Conservation (phyloP, 2,888 invertebrate genomes). For the Lysandra coridon region DNA sequence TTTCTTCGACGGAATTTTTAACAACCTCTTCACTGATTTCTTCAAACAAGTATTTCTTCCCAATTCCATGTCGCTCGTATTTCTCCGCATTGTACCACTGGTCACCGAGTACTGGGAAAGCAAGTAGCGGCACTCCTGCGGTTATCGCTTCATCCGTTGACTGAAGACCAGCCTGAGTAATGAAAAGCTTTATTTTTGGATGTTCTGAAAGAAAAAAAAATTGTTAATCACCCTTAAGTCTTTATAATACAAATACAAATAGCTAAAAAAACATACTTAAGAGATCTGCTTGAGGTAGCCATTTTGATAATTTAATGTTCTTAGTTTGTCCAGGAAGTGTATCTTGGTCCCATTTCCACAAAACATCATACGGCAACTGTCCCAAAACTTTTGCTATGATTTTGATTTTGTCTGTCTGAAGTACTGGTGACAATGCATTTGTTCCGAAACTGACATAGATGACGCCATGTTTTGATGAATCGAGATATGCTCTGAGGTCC, state of each 20-base stretch:
- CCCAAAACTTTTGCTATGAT: conserved; percentile 24
- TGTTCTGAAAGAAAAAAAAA: conserved; percentile 44
- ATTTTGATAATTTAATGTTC: conserved; percentile 55
- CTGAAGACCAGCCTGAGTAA: conserved; percentile 29
- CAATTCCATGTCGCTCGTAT: conserved; percentile 14
- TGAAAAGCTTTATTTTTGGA: conserved; percentile 3
- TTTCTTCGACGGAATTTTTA: conserved; percentile 5
- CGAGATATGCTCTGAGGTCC: conserved; percentile 49
- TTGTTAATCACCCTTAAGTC: background rate
- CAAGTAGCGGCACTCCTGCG: conserved; percentile 22
- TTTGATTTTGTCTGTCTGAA: conserved; percentile 7
- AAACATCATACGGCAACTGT: conserved; percentile 46
- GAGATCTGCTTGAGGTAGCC: conserved; percentile 55
- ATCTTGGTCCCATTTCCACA: conserved; percentile 57
- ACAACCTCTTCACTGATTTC: conserved; percentile 13
- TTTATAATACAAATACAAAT: background rate
- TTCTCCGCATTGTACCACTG: conserved; percentile 51
- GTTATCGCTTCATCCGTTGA: conserved; percentile 27
- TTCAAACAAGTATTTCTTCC: background rate
- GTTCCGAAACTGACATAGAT: conserved; percentile 58
- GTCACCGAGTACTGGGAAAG: conserved; percentile 14
- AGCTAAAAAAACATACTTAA: conserved; percentile 46
- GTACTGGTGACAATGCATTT: conserved; percentile 40
- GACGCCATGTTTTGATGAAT: conserved; percentile 51
- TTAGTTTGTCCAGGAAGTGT: conserved; percentile 47